Evolutionary conservation across 2,113 vertebrate species (phyloP), one percentile per base, ranked within the genome.

Genomic region (Petaurus breviceps): DNA sequence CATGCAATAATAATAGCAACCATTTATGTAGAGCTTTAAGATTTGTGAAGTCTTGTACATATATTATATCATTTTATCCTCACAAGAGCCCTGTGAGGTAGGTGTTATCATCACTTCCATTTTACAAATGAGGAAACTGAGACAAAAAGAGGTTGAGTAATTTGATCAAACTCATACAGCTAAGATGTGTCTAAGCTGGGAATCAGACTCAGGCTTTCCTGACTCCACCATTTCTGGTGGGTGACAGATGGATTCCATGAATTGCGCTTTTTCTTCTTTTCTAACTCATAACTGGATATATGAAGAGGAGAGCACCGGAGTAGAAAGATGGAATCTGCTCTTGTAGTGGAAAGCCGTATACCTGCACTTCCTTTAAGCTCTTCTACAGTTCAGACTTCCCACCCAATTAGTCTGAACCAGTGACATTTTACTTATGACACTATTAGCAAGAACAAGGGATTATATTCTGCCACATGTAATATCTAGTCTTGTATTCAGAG

Each of bases 401-500:
- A 84, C 68, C 68, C 68, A 84, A 84, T 84, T 84, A 84, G 68
- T 84, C 19, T 84, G n/a, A 84, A 43, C 68, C 7, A 95, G 37
- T 54, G 11, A 93, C 31, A 43, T 91, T 92, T 94, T 94, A 92
- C 43, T 95, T 53, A 92, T 52, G 55, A 77, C 46, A 93, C 37
- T 91, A 93, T 92, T 94, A 92, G 9, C 1, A 19, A 23, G 2
- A 55, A 94, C 68, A 47, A 25, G 93, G 37, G 4, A 22, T 90
- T 94, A 89, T 1, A 91, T 92, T 96, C 55, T 94, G 51, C 2
- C 51, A 49, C 90, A 77, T 55, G 23, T 95, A 68, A 51, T 52
- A 95, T 94, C 14, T 90, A 94, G n/a, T 77, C 25, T 46, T 49
- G 55, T 47, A 23, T 94, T 84, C 68, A 43, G 68, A 43, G 68